phyloP scores from a whole-genome alignment of 2,797 vertebrate species.

The Fistularia tabacaria region DNA sequence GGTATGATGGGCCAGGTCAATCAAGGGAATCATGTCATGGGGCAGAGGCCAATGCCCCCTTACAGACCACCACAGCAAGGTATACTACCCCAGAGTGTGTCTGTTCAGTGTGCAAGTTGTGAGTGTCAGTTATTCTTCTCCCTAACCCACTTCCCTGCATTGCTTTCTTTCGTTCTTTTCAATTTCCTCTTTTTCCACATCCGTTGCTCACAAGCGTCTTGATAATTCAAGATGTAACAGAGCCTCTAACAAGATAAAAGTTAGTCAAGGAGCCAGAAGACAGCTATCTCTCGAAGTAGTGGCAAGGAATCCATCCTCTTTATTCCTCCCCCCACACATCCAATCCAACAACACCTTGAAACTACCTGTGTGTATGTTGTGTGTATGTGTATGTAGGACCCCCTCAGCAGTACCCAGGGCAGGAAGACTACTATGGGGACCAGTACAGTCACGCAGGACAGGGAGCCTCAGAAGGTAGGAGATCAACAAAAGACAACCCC shows the following conservation, averaged over 20 bases:
- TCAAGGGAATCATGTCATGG: conserved; percentile 97
- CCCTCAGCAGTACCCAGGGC: conserved; percentile 99
- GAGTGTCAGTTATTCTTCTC: conserved; percentile 52
- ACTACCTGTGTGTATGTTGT: conserved; percentile 79
- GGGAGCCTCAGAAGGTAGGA: conserved; percentile 98
- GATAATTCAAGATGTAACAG: conserved; percentile 43
- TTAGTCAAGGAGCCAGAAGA: conserved; percentile 38
- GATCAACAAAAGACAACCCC: conserved; percentile 44
- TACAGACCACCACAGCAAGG: conserved; percentile 98
- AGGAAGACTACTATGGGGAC: conserved; percentile 99
- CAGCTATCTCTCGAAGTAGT: conserved; percentile 49
- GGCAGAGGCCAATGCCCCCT: conserved; percentile 96
- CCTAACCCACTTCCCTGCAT: conserved; percentile 53
- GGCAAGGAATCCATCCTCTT: conserved; percentile 55
- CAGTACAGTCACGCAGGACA: conserved; percentile 99
- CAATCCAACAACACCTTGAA: conserved; percentile 74
- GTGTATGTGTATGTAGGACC: conserved; percentile 91
- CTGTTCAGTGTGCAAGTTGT: conserved; percentile 49
- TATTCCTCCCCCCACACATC: conserved; percentile 59
- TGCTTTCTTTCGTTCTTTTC: conserved; percentile 52
- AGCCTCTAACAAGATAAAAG: conserved; percentile 28
- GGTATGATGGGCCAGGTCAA: conserved; percentile 96
- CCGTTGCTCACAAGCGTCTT: conserved; percentile 51
- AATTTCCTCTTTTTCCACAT: conserved; percentile 47
- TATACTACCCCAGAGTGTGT: conserved; percentile 63